These are phyloP conservation scores for Trissolcus basalis DNA, from an alignment of 1,140 invertebrate species.

Conservation along the genomic window DNA sequence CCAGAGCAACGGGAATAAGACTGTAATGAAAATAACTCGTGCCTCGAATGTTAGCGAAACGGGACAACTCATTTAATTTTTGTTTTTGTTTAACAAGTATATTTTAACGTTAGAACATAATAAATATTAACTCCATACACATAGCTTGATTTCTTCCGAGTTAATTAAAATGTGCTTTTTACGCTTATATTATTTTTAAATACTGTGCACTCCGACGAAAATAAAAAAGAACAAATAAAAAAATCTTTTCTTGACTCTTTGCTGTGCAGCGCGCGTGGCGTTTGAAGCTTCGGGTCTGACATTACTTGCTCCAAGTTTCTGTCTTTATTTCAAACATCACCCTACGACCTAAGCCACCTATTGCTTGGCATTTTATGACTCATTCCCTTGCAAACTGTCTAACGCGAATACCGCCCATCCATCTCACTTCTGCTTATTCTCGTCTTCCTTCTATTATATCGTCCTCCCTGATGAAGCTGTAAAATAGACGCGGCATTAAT, in stretches of 20 bases:
- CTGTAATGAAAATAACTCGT: conserved; percentile 50
- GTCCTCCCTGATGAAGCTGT: conserved; percentile 37
- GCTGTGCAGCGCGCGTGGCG: conserved; percentile 4
- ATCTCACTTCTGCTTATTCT: conserved; percentile 16
- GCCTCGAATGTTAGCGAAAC: conserved; percentile 19
- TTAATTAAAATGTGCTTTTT: conserved; percentile 59
- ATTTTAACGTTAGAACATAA: conserved; percentile 52
- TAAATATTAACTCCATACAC: conserved; percentile 53
- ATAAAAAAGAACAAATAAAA: conserved; percentile 22
- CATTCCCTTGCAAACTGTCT: conserved; percentile 38
- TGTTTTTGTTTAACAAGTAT: conserved; percentile 34
- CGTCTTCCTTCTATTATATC: not conserved
- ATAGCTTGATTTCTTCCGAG: conserved; percentile 54
- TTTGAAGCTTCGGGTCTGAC: conserved; percentile 39
- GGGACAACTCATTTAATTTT: conserved; percentile 50
- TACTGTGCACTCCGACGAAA: conserved; percentile 26
- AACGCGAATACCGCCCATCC: conserved; percentile 10
- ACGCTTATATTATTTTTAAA: conserved; percentile 60
- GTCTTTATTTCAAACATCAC: conserved; percentile 57
- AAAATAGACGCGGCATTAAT: conserved; percentile 57
- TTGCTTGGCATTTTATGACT: conserved; percentile 52
- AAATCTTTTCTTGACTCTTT: conserved; percentile 29
- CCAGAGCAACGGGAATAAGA: conserved; percentile 30
- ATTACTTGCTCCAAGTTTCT: conserved; percentile 49
- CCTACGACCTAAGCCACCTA: conserved; percentile 33